Evolutionary conservation across 2,888 invertebrate species (phyloP).

Genomic region (Falcaria lacertinaria): DNA sequence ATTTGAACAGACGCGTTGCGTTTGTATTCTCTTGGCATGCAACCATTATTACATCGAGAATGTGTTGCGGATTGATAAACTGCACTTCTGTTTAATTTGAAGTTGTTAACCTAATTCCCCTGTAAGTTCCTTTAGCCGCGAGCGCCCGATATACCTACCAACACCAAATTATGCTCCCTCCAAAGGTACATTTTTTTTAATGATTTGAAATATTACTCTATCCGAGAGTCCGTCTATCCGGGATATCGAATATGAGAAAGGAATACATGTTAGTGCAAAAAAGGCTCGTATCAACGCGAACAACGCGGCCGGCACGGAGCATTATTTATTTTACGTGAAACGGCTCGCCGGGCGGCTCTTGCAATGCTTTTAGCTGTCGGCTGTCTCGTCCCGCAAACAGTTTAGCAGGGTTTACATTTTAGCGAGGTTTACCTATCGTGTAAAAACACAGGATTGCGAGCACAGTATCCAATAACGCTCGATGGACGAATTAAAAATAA

Average conservation of each 20-base stretch:
- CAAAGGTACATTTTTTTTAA: no score
- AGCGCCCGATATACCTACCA: no score
- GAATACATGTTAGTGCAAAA: slow-evolving; percentile 41
- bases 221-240: background rate
- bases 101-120: no score
- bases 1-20: no score
- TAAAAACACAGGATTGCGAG: background rate
- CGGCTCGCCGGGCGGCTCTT: slow-evolving; percentile 31
- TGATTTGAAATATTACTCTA: no score
- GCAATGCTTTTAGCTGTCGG: slow-evolving; percentile 52
- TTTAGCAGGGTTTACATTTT: slow-evolving; percentile 54
- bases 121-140: no score
- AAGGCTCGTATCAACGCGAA: slow-evolving; percentile 43
- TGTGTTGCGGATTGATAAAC: no score
- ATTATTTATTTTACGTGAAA: slow-evolving; percentile 73
- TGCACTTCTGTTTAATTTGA: no score
- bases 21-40: no score
- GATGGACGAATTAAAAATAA: background rate
- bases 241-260: slow-evolving; percentile 16
- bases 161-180: no score
- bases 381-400: slow-evolving; percentile 56
- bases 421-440: slow-evolving; percentile 18
- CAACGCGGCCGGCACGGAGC: slow-evolving; percentile 53
- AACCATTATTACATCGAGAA: no score
- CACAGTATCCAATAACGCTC: background rate